phyloP scores from a whole-genome alignment of 2,888 invertebrate genomes.

The Osmoderma eremita region DNA sequence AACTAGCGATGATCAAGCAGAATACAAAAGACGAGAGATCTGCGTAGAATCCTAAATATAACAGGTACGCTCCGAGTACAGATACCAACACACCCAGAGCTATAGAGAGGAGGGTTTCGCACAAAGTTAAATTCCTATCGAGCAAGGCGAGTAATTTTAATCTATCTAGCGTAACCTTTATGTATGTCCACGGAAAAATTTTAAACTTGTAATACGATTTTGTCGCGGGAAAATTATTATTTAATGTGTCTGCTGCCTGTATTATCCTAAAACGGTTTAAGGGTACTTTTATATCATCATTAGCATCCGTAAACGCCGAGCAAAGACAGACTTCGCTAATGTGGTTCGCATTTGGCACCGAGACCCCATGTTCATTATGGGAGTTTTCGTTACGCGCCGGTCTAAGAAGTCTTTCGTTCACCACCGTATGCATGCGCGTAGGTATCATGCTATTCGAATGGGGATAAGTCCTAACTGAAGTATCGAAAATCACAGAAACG shows the following conservation, averaged over 20 bases:
- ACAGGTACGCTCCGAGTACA: constrained; percentile 82
- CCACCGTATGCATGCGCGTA: constrained; percentile 23
- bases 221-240: constrained; percentile 55
- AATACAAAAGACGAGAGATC: constrained; percentile 95
- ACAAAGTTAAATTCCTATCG: constrained; percentile 87
- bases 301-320: constrained; percentile 66
- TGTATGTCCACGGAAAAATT: constrained; percentile 69
- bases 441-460: constrained; percentile 47
- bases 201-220: constrained; percentile 79
- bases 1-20: constrained; percentile 97
- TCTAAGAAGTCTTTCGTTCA: not conserved
- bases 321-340: constrained; percentile 38
- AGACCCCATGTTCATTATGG: constrained; percentile 3
- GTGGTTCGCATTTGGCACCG: constrained; percentile 12
- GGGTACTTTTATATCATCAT: constrained; percentile 67
- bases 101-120: constrained; percentile 84
- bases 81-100: constrained; percentile 87
- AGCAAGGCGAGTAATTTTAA: constrained; percentile 90
- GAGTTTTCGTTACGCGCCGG: constrained; percentile 7
- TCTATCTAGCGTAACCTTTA: constrained; percentile 92
- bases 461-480: constrained; percentile 22
- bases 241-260: constrained; percentile 62
- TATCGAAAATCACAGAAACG: constrained; percentile 62
- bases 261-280: constrained; percentile 69
- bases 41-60: constrained; percentile 86